Conservation (phyloP, 1,140 invertebrate species). For the Drosophila kanapiae region DNA sequence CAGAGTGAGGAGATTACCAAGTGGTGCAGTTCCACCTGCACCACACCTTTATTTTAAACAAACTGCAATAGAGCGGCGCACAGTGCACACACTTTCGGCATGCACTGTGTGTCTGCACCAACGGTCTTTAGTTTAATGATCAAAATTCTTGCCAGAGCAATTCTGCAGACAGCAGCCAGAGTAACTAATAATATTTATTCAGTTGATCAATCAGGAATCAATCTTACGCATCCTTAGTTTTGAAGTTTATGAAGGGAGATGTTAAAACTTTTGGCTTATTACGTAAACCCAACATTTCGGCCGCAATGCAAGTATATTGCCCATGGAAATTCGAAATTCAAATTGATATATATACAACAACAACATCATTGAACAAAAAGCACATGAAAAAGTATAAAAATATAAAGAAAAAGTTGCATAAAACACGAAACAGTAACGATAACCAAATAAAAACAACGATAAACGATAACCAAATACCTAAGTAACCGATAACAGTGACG, state of each 20-base stretch:
- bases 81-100: constrained; percentile 62
- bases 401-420: constrained; percentile 73
- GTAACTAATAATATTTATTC: constrained; percentile 36
- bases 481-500: constrained; percentile 50
- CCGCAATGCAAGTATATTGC: constrained; percentile 38
- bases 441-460: constrained; percentile 55
- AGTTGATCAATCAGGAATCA: constrained; percentile 49
- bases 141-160: constrained; percentile 42
- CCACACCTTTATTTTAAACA: constrained; percentile 62
- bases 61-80: constrained; percentile 74
- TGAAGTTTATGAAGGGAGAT: constrained; percentile 60
- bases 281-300: constrained; percentile 58
- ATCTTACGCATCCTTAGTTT: constrained; percentile 71
- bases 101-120: constrained; percentile 60
- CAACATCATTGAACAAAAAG: constrained; percentile 47
- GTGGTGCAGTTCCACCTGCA: constrained; percentile 24
- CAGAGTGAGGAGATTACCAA: constrained; percentile 31
- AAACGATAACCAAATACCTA: constrained; percentile 61
- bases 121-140: constrained; percentile 55
- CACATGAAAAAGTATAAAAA: constrained; percentile 70
- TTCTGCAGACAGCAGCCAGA: constrained; percentile 32
- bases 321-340: constrained; percentile 56
- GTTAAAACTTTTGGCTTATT: constrained; percentile 78
- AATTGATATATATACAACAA: constrained; percentile 84
- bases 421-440: constrained; percentile 29